Percentiles rank a stretch among this genome's conserved stretches.
These are phyloP conservation scores for Enteromius afrohamiltoni DNA, from an alignment of 2,797 vertebrate species.

Conservation along the genomic window DNA sequence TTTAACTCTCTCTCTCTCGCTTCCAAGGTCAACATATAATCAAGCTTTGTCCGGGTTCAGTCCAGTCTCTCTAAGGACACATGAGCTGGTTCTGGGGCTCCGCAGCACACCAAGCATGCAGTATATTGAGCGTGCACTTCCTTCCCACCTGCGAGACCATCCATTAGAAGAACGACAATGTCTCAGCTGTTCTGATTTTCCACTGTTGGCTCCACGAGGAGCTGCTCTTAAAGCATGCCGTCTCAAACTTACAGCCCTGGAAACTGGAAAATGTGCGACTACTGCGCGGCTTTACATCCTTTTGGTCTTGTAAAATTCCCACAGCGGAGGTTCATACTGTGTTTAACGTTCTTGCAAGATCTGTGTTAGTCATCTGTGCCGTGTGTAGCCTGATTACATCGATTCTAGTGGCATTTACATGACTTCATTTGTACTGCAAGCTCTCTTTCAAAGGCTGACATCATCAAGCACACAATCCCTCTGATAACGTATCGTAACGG, in stretches of 20 bases:
- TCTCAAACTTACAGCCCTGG: conserved; percentile 33
- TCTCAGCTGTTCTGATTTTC: conserved; percentile 47
- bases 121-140: conserved; percentile 44
- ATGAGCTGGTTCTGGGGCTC: conserved; percentile 18
- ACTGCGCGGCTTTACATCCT: conserved; percentile 7
- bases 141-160: conserved; percentile 37
- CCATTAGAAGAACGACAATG: conserved; percentile 32
- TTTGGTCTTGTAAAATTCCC: conserved; percentile 34
- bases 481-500: not conserved
- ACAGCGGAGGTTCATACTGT: conserved; percentile 24
- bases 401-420: not conserved
- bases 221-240: conserved; percentile 24
- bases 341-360: not conserved
- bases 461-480: not conserved
- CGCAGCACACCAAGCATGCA: not conserved
- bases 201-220: conserved; percentile 23
- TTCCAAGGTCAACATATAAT: conserved; percentile 7
- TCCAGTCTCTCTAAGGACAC: not conserved
- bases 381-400: not conserved
- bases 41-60: conserved; percentile 15
- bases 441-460: not conserved
- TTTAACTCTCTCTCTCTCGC: not conserved
- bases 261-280: conserved; percentile 42
- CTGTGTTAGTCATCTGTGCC: not conserved
- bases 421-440: not conserved